Evolutionary conservation across 53 echinoderm and acorn worm genomes (phyloP), one percentile per base, ranked within the genome.

Genomic region (Luidia sarsii): DNA sequence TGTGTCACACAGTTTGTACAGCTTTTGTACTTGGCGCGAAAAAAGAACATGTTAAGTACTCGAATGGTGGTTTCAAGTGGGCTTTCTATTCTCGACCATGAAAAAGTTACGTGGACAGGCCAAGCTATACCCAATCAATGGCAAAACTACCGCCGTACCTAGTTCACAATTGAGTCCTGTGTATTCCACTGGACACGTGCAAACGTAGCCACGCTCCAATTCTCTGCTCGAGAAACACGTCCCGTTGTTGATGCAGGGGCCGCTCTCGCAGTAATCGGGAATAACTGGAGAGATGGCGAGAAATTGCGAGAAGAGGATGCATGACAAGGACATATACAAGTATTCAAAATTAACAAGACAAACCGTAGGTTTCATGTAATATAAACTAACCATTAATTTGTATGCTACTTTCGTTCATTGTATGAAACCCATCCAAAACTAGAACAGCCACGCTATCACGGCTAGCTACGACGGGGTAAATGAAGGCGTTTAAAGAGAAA

Each of bases 151-250:
- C n/a, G n/a, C n/a, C n/a, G 35, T 35, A 81, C 81, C 81, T 18
- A 65, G 35, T 5, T 52, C 67, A 24, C 81, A 81, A 54, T 53
- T 8, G 1, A 50, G 81, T 39, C 81, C 81, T 21, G 52, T 52
- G 54, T 25, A 81, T n/a, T 67, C 81, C 7, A 54, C 54, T 3
- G 23, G 25, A 27, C 81, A 81, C 0, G 81, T 81, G 66, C 81
- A 81, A 1, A 81, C 81, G 15, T 81, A 81, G 2, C 81, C 67
- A n/a, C n/a, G n/a, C 5, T 53, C 29, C n/a, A 25, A 39, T 8
- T 52, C 52, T 36, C 39, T 52, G 1, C 52, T 24, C 67, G 65
- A 81, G 54, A 53, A 81, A 8, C 82, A 82, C 41, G 59, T 82
- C 3, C 57, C 82, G 18, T 60, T 68, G 69, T 69, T 69, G 10